phyloP scores from a whole-genome alignment of 2,797 vertebrate genomes.

The Varecia variegata region DNA sequence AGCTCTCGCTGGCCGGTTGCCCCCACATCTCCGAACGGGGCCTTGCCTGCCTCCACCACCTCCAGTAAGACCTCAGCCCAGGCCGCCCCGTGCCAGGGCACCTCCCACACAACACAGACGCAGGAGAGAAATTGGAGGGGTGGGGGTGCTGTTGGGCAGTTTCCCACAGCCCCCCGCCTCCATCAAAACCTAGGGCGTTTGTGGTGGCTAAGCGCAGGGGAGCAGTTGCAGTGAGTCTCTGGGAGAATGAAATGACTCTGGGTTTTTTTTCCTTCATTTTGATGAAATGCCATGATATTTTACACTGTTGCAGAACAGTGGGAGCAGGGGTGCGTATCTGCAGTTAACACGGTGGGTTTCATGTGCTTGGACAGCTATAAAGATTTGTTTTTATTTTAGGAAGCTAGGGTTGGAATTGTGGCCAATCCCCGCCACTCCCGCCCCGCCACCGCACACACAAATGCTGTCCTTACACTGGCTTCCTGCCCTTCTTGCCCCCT shows the following conservation, averaged over 20 bases:
- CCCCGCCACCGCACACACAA: fast-evolving
- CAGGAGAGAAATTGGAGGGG: neutral
- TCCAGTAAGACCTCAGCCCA: constrained; percentile 81
- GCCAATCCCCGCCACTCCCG: fast-evolving
- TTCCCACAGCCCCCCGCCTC: neutral
- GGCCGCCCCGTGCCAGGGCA: neutral
- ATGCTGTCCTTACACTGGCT: fast-evolving
- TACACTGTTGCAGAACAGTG: neutral
- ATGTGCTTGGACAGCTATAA: neutral
- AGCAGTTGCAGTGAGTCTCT: neutral
- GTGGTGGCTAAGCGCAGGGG: neutral
- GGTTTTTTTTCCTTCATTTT: neutral
- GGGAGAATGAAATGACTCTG: neutral
- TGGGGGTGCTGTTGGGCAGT: neutral
- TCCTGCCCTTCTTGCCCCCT: neutral
- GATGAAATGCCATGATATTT: neutral
- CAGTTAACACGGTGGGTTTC: neutral
- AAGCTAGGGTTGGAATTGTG: neutral
- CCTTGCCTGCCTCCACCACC: constrained; percentile 89
- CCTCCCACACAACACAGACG: neutral
- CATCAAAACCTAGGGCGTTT: neutral
- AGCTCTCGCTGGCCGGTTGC: constrained; percentile 90
- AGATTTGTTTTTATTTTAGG: neutral
- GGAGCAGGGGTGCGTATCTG: neutral
- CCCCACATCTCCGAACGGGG: constrained; percentile 87